Evolutionary conservation across 2,113 vertebrate genomes (phyloP), one percentile per base, ranked within the genome.

Genomic region (Ploceus nigricollis): DNA sequence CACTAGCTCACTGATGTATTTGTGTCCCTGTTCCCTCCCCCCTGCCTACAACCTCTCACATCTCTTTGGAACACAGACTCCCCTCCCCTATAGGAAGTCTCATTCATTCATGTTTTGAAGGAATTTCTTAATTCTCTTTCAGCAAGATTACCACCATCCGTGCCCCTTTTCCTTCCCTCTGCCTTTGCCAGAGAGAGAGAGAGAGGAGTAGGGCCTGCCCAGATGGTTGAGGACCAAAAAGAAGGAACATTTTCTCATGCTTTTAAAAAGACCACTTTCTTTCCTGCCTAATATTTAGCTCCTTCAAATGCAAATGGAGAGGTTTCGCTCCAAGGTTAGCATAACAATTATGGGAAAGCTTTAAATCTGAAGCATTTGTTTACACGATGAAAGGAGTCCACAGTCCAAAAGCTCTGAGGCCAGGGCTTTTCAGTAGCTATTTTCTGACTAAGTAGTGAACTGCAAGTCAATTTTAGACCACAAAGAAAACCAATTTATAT

Each of bases 221-320:
- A 99, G 99, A 99, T 99, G 99, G 99, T 98, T 96, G 91, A 97
- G 98, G 98, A 98, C 98, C 98, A 98, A 98, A 97, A 98, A 98
- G 98, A 98, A 96, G 98, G 97, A 98, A 98, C 98, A 99, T 98
- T 99, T 99, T 99, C 99, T 99, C 99, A 99, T 99, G 98, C 98
- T 98, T 99, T 99, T 98, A 98, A 98, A 99, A 99, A 98, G 98
- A 98, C 98, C 97, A 97, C 99, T 99, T 98, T 99, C 98, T 99
- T 99, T 98, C 98, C 99, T 98, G 98, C 98, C 99, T 99, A 99
- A 99, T 99, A 99, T 99, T 99, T 99, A 99, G 99, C 98, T 99
- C 99, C 99, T 99, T 99, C 99, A 99, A 99, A 99, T 99, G 99
- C 99, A 99, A 99, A 99, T 99, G 98, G 98, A 97, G 98, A 98